Evolutionary conservation across 2,888 invertebrate species (phyloP), one percentile per base, ranked within the genome.

Genomic region (Rhamphomyia laevipes): DNA sequence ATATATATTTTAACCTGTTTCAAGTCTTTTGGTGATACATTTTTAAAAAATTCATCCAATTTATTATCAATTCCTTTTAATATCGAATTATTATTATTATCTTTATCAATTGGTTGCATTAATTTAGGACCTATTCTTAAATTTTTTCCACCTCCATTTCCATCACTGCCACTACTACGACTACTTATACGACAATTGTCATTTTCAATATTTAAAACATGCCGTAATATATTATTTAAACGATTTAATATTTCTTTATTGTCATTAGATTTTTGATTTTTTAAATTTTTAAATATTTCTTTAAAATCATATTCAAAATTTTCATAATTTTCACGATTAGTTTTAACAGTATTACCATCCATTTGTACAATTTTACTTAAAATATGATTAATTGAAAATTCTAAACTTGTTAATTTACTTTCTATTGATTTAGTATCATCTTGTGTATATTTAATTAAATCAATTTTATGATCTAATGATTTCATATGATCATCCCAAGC

Each of bases 401-500:
- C 73, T 15, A 73, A 51, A 27, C 59, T 63, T 1, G 63, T 57
- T 2, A 75, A 52, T 47, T 67, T 67, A 27, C 57, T 57, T n/a
- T 56, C 53, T 42, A 57, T 54, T 6, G 51, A 42, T 15, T 62
- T 55, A 27, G 58, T 59, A 12, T 60, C 59, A 12, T 62, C 63
- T 49, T 66, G 61, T 1, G 59, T 54, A 6, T 70, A 72, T 59
- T 67, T 71, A 13, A 77, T 66, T 31, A 74, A 63, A 51, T 71
- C 71, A 18, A 76, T 61, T 61, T 76, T 75, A 52, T 70, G 67
- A 58, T 75, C 75, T 11, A 74, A 58, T 3, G 71, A 64, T 51
- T 72, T 71, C 50, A 75, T 68, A 54, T 74, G 74, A 37, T 74
- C 74, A 51, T 74, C 75, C 75, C 75, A 76, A 0, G 74, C 70